Evolutionary conservation across 2,888 invertebrate genomes (phyloP), one percentile per base, ranked within the genome.

Genomic region (Rhingia rostrata): DNA sequence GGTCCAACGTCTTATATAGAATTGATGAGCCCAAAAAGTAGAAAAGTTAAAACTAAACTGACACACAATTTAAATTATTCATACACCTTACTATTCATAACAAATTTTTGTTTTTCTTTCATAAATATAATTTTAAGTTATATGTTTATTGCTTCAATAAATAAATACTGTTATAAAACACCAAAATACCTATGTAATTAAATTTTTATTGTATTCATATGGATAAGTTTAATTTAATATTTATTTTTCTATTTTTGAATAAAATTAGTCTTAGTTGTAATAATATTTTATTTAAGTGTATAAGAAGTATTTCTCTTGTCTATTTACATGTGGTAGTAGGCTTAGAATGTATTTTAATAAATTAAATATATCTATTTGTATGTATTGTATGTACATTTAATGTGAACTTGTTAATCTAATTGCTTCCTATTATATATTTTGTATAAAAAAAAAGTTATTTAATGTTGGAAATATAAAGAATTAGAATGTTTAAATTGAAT

Each of bases 401-500:
- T 56, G 56, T 54, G 10, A 58, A 64, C 60, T 66, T 56, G 45
- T 73, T 73, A 22, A 53, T 63, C 60, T 61, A 61, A 73, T 47
- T 67, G 82, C 73, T 83, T 83, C 78, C 72, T 77, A 63, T 77
- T 41, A 45, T 66, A 45, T 73, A 77, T 83, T 83, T 72, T 83
- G 56, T 78, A 73, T 60, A 70, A 75, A 45, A 75, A 70, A 54
- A 56, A 49, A 51, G 47, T 12, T 49, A 33, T 53, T 70, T 41
- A 60, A 70, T 81, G 81, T 83, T 54, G 30, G 30, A 58, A 63
- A 69, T 12, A 30, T 41, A 61, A 64, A 61, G 45, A 75, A 70
- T 54, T 54, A 12, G 33, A 45, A 9, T 69, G 45, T 61, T 53
- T 61, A 30, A 47, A 74, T 33, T 56, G 6, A 39, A 43, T 5